phyloP scores from a whole-genome alignment of 2,113 vertebrate genomes.

The Mustelus asterias region DNA sequence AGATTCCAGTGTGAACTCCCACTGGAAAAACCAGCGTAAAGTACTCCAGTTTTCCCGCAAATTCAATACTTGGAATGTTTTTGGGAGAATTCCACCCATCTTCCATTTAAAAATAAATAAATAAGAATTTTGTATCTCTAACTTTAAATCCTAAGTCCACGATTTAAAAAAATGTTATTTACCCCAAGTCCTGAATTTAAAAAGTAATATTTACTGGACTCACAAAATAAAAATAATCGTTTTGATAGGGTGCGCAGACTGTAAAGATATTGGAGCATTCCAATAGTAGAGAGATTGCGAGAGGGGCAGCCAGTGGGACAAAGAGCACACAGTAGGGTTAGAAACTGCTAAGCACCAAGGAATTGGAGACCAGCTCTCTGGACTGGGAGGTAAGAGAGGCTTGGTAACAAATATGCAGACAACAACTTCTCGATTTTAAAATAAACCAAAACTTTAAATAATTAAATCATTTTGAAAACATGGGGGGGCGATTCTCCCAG shows the following conservation, averaged over 20 bases:
- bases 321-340: background rate
- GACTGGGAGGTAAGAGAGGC: background rate
- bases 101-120: background rate
- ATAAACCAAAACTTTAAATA: background rate
- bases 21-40: no score
- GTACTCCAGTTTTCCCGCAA: no score
- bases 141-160: background rate
- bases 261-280: background rate
- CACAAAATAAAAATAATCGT: background rate
- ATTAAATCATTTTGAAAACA: background rate
- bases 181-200: background rate
- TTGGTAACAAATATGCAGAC: background rate
- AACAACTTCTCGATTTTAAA: background rate
- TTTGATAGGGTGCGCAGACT: background rate
- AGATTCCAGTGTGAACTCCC: no score
- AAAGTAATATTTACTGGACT: background rate
- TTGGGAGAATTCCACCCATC: no score
- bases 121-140: background rate
- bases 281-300: background rate
- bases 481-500: no score
- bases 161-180: background rate
- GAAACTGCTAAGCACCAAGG: background rate
- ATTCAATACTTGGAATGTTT: no score
- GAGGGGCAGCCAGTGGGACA: background rate
- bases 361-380: background rate